Evolutionary conservation across 2,113 vertebrate genomes (phyloP).

Genomic region (Siniperca chuatsi): DNA sequence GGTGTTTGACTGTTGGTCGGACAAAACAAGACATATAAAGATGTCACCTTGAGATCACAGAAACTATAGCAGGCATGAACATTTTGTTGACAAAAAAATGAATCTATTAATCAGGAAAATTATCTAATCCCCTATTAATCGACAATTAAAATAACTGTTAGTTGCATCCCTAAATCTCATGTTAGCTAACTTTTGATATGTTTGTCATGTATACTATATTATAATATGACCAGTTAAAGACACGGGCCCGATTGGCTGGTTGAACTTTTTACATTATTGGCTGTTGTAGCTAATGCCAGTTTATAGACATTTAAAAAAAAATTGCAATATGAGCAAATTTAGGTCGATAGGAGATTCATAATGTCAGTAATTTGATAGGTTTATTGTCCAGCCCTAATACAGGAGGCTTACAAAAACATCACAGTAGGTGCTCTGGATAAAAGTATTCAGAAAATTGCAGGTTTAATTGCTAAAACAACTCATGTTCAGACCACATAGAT

Average conservation of each 20-base stretch:
- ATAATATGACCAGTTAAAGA: background rate
- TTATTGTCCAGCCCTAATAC: background rate
- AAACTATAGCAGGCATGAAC: background rate
- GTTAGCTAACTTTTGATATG: background rate
- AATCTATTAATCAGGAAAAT: background rate
- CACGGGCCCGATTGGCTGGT: too few relatives aligned
- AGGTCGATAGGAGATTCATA: background rate
- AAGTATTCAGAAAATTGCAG: background rate
- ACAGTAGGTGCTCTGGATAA: background rate
- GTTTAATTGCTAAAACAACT: background rate
- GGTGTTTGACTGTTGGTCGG: background rate
- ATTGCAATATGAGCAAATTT: background rate
- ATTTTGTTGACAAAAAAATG: background rate
- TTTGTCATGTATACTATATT: background rate
- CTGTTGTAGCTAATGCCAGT: background rate
- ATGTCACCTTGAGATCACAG: background rate
- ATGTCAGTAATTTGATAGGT: background rate
- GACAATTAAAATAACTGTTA: background rate
- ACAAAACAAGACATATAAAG: background rate
- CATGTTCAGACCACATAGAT: background rate
- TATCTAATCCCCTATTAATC: too few relatives aligned
- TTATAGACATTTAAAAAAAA: background rate
- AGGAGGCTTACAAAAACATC: background rate
- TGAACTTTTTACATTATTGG: background rate
- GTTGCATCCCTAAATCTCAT: background rate